Conservation (phyloP, 1,140 invertebrate genomes). For the Drosophila ercepeae region DNA sequence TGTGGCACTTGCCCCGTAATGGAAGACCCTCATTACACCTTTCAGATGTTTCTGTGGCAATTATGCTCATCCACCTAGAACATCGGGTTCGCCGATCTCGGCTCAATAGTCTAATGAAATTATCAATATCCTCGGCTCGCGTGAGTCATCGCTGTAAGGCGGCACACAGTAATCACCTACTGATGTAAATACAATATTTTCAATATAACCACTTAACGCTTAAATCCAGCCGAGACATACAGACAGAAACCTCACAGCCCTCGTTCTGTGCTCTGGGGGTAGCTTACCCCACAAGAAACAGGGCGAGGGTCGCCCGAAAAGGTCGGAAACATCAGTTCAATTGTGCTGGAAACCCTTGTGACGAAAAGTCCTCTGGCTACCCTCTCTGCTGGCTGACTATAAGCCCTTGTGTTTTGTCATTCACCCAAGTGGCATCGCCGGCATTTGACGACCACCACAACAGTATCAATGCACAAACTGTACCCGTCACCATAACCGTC, state of each 20-base stretch:
- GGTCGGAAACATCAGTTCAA: neutral
- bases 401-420: slow-evolving; percentile 45
- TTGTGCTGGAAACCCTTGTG: neutral
- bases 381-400: slow-evolving; percentile 11
- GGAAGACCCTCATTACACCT: slow-evolving; percentile 56
- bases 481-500: slow-evolving; percentile 56
- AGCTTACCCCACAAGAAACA: slow-evolving; percentile 34
- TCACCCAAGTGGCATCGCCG: slow-evolving; percentile 66
- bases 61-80: slow-evolving; percentile 61
- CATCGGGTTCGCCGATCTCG: slow-evolving; percentile 46
- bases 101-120: slow-evolving; percentile 82
- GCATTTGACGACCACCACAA: slow-evolving; percentile 72
- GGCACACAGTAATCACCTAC: slow-evolving; percentile 74
- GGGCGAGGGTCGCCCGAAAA: slow-evolving; percentile 14
- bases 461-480: slow-evolving; percentile 82
- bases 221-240: slow-evolving; percentile 69
- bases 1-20: slow-evolving; percentile 31
- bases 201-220: slow-evolving; percentile 82
- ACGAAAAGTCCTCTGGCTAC: neutral
- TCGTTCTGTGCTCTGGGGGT: slow-evolving; percentile 42
- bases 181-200: slow-evolving; percentile 83
- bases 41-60: slow-evolving; percentile 64
- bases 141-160: slow-evolving; percentile 66
- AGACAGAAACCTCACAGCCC: slow-evolving; percentile 34
- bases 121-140: slow-evolving; percentile 65